Evolutionary conservation across 2,888 invertebrate species (phyloP).

Genomic region (Caenorhabditis auriculariae): DNA sequence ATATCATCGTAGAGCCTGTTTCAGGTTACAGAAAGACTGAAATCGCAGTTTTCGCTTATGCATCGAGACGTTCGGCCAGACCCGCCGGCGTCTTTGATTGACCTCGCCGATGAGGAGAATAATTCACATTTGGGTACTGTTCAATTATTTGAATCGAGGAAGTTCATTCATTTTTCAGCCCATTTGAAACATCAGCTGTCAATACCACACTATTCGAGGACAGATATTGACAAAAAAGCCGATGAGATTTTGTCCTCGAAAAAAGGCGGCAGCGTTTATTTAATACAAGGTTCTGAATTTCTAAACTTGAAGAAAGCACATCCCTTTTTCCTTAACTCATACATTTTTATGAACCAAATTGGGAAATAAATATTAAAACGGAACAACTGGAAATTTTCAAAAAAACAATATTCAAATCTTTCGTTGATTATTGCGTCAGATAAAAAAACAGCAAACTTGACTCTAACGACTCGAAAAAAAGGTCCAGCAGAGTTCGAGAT

Average conservation of each 20-base stretch:
- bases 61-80: conserved; percentile 14
- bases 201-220: conserved; percentile 10
- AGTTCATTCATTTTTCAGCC: conserved; percentile 2
- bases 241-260: conserved; percentile 19
- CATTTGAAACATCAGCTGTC: conserved; percentile 14
- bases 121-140: conserved; percentile 18
- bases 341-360: too few relatives aligned
- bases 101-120: conserved; percentile 18
- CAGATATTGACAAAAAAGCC: conserved; percentile 12
- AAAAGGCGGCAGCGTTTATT: conserved; percentile 18
- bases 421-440: too few relatives aligned
- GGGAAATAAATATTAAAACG: too few relatives aligned
- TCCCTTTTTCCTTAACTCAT: too few relatives aligned
- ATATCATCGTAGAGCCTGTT: too few relatives aligned
- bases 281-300: too few relatives aligned
- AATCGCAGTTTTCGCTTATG: conserved; percentile 18
- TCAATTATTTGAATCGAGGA: background rate
- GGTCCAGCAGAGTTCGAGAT: too few relatives aligned
- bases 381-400: too few relatives aligned
- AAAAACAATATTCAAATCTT: too few relatives aligned
- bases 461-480: too few relatives aligned
- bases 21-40: conserved; percentile 36
- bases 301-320: too few relatives aligned
- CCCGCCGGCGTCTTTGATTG: conserved; percentile 13
- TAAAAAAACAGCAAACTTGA: too few relatives aligned